Evolutionary conservation across 2,797 vertebrate species (phyloP).

Genomic region (Tarsius wallacei): DNA sequence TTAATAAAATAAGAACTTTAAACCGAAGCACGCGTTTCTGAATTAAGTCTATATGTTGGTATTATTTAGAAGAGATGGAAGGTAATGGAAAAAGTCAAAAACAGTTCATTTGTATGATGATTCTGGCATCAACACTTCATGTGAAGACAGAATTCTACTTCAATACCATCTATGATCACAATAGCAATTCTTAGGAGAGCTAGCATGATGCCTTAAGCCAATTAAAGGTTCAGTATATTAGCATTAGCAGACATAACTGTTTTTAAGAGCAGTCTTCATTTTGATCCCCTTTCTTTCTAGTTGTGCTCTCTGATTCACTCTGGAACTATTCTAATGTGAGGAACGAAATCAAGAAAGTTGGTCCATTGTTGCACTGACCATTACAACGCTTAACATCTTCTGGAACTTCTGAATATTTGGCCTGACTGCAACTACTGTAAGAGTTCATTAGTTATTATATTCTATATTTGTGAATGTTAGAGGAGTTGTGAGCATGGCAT

Average conservation of each 20-base stretch:
- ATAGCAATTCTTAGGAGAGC: conserved; percentile 50
- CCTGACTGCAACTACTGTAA: not conserved
- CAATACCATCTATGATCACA: conserved; percentile 43
- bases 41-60: conserved; percentile 59
- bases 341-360: not conserved
- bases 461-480: not conserved
- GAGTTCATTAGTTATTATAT: conserved; percentile 20
- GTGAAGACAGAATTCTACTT: conserved; percentile 59
- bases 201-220: conserved; percentile 27
- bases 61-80: conserved; percentile 51
- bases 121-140: not conserved
- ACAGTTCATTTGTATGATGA: conserved; percentile 51
- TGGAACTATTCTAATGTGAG: not conserved
- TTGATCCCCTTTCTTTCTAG: conserved; percentile 21
- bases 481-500: not conserved
- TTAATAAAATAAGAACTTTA: conserved; percentile 74
- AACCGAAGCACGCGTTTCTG: conserved; percentile 44
- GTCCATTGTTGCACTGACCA: not conserved
- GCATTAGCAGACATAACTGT: conserved; percentile 32
- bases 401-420: conserved; percentile 16
- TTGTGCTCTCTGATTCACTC: not conserved
- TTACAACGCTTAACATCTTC: not conserved
- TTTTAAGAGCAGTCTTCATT: conserved; percentile 18
- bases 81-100: conserved; percentile 42
- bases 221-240: conserved; percentile 58